These are phyloP conservation scores for Strigamia transsilvanica DNA, from an alignment of 2,888 invertebrate genomes.

Conservation along the genomic window DNA sequence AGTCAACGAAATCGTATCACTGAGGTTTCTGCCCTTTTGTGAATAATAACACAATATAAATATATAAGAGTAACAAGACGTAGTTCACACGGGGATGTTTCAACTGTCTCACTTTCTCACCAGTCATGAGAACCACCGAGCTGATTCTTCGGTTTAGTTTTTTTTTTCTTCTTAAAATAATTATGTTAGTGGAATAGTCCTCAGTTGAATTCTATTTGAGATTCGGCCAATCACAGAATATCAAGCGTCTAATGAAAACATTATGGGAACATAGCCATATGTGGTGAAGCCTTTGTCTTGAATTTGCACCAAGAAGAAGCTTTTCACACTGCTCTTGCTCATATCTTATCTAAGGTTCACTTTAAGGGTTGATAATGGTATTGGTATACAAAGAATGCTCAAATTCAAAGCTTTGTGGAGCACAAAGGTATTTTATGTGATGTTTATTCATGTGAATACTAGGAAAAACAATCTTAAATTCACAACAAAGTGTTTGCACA, in stretches of 20 bases:
- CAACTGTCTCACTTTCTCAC: slow-evolving; percentile 2
- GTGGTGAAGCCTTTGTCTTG: background rate
- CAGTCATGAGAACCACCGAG: background rate
- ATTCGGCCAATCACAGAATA: too few relatives aligned
- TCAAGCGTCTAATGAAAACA: too few relatives aligned
- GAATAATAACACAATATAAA: background rate
- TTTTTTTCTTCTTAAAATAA: background rate
- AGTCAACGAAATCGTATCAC: background rate
- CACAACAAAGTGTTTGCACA: too few relatives aligned
- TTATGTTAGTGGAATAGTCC: slow-evolving; percentile 3
- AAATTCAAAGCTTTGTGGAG: too few relatives aligned
- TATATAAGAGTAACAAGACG: background rate
- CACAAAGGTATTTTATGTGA: too few relatives aligned
- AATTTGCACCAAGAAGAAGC: background rate
- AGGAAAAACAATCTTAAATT: too few relatives aligned
- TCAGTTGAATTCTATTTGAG: background rate
- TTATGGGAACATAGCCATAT: background rate
- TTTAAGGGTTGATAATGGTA: background rate
- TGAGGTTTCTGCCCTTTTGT: background rate
- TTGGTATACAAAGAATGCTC: too few relatives aligned
- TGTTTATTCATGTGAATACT: too few relatives aligned
- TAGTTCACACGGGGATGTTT: slow-evolving; percentile 5
- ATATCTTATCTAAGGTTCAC: background rate
- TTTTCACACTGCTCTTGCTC: background rate
- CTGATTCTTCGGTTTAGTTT: background rate